Evolutionary conservation across 1,140 invertebrate genomes (phyloP).

Genomic region (Tyrophagus putrescentiae): DNA sequence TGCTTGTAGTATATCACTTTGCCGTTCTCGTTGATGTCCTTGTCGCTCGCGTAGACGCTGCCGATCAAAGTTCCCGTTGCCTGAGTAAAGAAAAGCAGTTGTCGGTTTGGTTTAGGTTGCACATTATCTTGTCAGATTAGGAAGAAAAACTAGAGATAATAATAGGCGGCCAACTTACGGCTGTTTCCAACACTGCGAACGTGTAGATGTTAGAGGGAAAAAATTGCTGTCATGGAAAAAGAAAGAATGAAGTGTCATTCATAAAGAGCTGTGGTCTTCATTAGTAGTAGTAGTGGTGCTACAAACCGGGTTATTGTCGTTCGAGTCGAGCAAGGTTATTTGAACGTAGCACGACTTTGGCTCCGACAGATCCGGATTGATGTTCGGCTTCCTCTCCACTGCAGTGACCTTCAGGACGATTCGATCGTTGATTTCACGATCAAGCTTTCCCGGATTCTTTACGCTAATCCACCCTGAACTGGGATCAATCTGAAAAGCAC

Average conservation of each 20-base stretch:
- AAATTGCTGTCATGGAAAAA: too few relatives aligned
- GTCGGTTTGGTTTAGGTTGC: too few relatives aligned
- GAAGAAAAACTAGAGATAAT: too few relatives aligned
- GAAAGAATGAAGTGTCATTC: too few relatives aligned
- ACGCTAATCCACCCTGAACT: conserved; percentile 69
- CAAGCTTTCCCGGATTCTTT: conserved; percentile 52
- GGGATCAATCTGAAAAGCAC: conserved; percentile 61
- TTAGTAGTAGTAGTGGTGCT: too few relatives aligned
- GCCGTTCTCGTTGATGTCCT: conserved; percentile 30
- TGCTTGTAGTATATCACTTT: conserved; percentile 36
- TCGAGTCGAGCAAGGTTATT: conserved; percentile 63
- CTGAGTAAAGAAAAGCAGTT: too few relatives aligned
- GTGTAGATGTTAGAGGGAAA: conserved; percentile 58
- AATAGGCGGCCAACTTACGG: too few relatives aligned
- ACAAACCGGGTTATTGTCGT: conserved; percentile 74
- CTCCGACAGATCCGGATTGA: conserved; percentile 26
- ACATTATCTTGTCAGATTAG: too few relatives aligned
- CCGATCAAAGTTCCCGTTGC: conserved; percentile 28
- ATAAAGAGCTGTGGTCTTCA: too few relatives aligned
- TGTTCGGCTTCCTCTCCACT: conserved; percentile 28
- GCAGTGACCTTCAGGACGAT: conserved; percentile 27
- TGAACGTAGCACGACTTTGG: conserved; percentile 23
- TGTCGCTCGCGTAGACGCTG: conserved; percentile 28
- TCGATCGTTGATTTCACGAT: conserved; percentile 49
- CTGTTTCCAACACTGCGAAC: conserved; percentile 30